phyloP scores from a whole-genome alignment of 2,113 vertebrate species.

The Cyprinus carpio region DNA sequence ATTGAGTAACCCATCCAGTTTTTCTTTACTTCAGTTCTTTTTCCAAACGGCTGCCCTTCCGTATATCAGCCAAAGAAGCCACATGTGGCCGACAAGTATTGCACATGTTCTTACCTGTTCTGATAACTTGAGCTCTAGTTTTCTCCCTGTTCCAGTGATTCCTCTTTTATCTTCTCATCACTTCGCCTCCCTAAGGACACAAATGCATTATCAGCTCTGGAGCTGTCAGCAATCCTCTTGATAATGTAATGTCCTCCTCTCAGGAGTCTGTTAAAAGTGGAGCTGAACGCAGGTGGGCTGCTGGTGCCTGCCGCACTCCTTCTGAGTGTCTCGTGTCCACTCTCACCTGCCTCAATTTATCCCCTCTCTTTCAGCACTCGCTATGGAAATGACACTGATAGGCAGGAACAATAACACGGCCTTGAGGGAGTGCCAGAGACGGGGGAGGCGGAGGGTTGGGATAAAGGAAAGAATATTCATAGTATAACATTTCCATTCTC shows the following conservation, averaged over 20 bases:
- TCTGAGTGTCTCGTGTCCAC: conserved; percentile 48
- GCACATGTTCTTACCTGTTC: conserved; percentile 38
- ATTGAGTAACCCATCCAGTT: conserved; percentile 9
- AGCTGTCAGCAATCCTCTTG: conserved; percentile 21
- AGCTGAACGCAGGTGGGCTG: conserved; percentile 25
- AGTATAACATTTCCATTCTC: conserved; percentile 43
- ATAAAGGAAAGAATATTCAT: conserved; percentile 52
- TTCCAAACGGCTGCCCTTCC: not conserved
- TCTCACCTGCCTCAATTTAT: conserved; percentile 65
- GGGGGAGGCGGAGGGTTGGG: conserved; percentile 26
- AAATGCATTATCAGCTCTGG: conserved; percentile 27
- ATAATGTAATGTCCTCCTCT: conserved; percentile 28
- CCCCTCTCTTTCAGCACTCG: conserved; percentile 62
- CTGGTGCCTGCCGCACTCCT: conserved; percentile 7
- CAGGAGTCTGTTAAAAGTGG: conserved; percentile 42
- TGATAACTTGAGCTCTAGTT: not conserved
- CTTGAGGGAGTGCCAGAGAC: conserved; percentile 58
- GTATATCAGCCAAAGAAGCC: not conserved
- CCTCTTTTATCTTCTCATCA: conserved; percentile 30
- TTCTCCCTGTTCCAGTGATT: conserved; percentile 13
- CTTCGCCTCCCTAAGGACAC: conserved; percentile 2
- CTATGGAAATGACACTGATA: conserved; percentile 66
- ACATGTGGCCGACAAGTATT: not conserved
- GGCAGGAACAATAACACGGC: conserved; percentile 58
- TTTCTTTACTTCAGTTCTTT: not conserved